A percentile compares a stretch with the other conserved stretches of the same genome.
phyloP scores from a whole-genome alignment of 2,888 invertebrate species.

The Diaphora mendica region DNA sequence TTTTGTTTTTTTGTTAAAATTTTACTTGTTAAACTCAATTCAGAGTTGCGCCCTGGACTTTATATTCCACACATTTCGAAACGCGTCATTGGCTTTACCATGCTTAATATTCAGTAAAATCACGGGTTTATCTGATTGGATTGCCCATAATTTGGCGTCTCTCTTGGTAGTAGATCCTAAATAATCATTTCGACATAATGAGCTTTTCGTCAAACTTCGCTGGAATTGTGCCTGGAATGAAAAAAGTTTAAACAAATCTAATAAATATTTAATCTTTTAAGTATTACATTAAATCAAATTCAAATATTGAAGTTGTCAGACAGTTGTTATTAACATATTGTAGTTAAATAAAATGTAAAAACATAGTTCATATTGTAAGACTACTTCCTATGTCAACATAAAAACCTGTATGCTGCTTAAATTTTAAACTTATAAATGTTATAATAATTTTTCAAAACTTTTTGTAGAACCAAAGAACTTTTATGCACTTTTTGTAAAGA shows the following conservation, averaged over 20 bases:
- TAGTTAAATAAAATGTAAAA: not conserved
- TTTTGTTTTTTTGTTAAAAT: too few species aligned
- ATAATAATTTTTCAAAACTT: not conserved
- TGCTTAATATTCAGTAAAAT: too few species aligned
- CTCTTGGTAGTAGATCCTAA: not conserved
- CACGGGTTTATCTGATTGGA: too few species aligned
- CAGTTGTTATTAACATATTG: not conserved
- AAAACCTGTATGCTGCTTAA: not conserved
- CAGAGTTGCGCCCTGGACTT: too few species aligned
- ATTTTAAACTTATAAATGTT: not conserved
- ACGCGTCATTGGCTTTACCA: not conserved
- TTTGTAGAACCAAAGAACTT: not conserved
- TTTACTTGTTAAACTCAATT: too few species aligned
- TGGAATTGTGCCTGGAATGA: not conserved
- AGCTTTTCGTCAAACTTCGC: not conserved
- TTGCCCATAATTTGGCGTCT: too few species aligned
- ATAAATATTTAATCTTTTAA: not conserved
- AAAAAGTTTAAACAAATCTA: not conserved
- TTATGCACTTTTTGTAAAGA: conserved; percentile 2
- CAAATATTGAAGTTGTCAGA: not conserved
- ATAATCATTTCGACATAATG: not conserved
- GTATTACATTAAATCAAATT: not conserved
- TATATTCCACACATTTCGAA: not conserved
- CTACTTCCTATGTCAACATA: not conserved
- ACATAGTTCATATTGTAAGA: not conserved